Base-by-base conservation (phyloP, 2,888 invertebrate species). In the Troides helena region DNA sequence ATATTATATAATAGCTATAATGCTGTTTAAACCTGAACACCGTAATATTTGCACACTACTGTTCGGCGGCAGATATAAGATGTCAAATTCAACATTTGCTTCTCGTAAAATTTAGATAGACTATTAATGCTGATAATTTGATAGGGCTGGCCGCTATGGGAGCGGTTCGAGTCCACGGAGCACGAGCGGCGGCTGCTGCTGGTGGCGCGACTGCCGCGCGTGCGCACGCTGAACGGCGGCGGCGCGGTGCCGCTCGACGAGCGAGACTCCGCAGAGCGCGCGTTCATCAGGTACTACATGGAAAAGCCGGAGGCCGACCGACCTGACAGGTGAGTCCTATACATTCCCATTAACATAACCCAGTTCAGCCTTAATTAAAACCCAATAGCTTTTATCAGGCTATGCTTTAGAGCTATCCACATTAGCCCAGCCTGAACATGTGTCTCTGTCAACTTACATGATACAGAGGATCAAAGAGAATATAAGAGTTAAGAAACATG, bases 251-350 rank as follows among this genome's bases (percentile, higher is more conserved):
- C 95, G 53, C 94, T 93, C 0, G 96, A 97, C 76, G 99, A 99
- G 85, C 94, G 98, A 70, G 98, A 98, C 86, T 96, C 98, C 81
- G 97, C 98, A 18, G 99, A 99, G 85, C 93, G 98, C 72, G 97
- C 98, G 74, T 99, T 98, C 87, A 97, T 99, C 77, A 94, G 99
- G 71, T 96, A 97, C 84, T 98, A 97, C 85, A 96, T 97, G 96
- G 96, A 98, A 82, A 96, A 96, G 79, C 96, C 97, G 1, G 96
- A 96, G 86, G 95, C 95, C 69, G 96, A 97, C 79, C 94, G 96
- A 56, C 98, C 98, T 14, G 95, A 95, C 76, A 95, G 97, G 96
- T 96, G 78, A 84, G 76, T 17, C 21, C 17, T 39, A 18, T 2
- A n/a, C 72, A 39, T 36, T 7, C 8, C 8, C 36, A 36, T 36